A percentile compares a stretch with the other conserved stretches of the same genome.
phyloP scores from a whole-genome alignment of 2,113 vertebrate genomes.

The Pelobates fuscus region DNA sequence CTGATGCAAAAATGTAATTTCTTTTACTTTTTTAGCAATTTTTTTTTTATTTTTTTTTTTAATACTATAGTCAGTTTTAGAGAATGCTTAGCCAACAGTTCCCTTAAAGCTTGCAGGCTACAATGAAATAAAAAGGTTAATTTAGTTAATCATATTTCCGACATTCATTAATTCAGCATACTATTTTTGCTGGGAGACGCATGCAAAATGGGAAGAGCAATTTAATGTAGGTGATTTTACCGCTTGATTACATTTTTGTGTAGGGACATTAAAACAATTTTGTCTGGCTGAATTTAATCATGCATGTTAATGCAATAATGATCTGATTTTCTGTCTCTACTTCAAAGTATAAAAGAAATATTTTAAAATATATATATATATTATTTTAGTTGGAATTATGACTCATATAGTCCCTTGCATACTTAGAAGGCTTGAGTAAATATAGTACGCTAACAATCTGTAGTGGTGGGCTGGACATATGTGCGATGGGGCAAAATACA shows the following conservation, averaged over 20 bases:
- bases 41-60: background rate
- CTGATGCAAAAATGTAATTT: no score
- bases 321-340: background rate
- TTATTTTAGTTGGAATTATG: background rate
- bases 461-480: background rate
- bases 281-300: constrained; percentile 1
- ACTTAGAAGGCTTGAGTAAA: background rate
- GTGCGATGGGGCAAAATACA: no score
- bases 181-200: background rate
- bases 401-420: background rate
- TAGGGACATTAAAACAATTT: constrained; percentile 14
- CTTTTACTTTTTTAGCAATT: no score
- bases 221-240: constrained; percentile 1
- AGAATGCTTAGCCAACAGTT: background rate
- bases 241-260: constrained; percentile 3
- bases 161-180: background rate
- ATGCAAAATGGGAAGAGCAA: background rate
- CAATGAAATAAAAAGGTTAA: background rate
- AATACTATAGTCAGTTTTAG: background rate
- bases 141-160: background rate
- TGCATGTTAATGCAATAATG: background rate
- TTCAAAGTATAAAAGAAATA: background rate
- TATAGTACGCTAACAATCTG: no score
- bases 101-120: background rate
- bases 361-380: background rate